Base-by-base conservation (phyloP, 2,113 vertebrate genomes). In the Forbesichthys papilliferus region DNA sequence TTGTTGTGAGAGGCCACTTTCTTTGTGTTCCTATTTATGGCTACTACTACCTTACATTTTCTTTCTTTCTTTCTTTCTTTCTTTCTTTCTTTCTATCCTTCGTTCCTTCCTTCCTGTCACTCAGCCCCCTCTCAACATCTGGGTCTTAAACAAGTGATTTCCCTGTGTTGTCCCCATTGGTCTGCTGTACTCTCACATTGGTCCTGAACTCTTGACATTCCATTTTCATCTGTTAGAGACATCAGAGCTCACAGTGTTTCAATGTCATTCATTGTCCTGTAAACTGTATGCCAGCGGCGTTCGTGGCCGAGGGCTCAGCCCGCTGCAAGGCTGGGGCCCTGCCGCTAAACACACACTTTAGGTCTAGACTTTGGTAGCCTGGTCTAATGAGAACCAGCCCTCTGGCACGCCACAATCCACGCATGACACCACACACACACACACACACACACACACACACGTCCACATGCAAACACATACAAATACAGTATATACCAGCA, bases 361-460 rank as follows among this genome's bases (percentile, higher is more conserved):
- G 68, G 71, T 84, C 84, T 83, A 78, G 82, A 84, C 77, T 42
- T 42, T 42, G 36, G 36, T 42, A 42, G 36, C 7, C 36, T 69
- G 47, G 34, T 11, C 49, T 73, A 77, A 85, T 72, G 59, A 74
- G 60, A 79, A 79, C 54, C 81, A 78, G 77, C 62, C 34, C 3
- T 67, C 36, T 18, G 10, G 48, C 20, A 52, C 2, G 34, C 57
- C 0, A 14, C 61, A 64, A 58, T 53, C 6, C 9, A 48, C 8
- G 55, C 42, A 47, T 13, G 52, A 20, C 14, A 53, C 53, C 27
- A 27, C 20, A 3, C 27, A 27, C 67, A 48, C 51, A 11, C 48
- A 34, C 18, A 53, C 53, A 8, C 16, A 16, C 20, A 4, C 27
- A 27, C 67, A 48, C 42, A 46, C 33, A 18, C 36, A 56, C 18